A percentile compares a stretch with the other conserved stretches of the same genome.
phyloP scores from a whole-genome alignment of 2,888 invertebrate genomes.

The Pedicia rivosa region DNA sequence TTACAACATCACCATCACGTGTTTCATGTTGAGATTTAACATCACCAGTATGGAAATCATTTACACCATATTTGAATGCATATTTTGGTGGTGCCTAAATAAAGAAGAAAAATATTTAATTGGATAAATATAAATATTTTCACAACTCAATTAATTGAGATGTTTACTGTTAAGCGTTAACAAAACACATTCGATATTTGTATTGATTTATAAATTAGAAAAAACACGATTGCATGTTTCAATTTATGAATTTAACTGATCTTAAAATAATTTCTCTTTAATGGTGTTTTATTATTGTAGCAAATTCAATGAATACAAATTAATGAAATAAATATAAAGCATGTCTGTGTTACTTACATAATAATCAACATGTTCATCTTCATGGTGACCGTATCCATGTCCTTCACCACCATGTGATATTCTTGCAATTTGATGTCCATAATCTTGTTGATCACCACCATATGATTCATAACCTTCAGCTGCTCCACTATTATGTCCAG shows the following conservation, averaged over 20 bases:
- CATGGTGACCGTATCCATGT: conserved; percentile 14
- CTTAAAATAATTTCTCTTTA: too few relatives aligned
- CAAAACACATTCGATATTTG: conserved; percentile 2
- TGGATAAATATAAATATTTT: neutral
- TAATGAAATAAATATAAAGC: neutral
- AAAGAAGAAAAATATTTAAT: conserved; percentile 6
- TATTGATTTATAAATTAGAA: too few relatives aligned
- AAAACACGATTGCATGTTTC: too few relatives aligned
- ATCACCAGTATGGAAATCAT: conserved; percentile 39
- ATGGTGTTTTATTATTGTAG: too few relatives aligned
- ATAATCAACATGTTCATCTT: conserved; percentile 44
- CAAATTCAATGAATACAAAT: too few relatives aligned
- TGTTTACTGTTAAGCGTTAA: neutral
- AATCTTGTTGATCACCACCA: conserved; percentile 19
- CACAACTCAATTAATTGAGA: neutral
- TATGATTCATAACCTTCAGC: conserved; percentile 17
- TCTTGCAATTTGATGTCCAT: conserved; percentile 24
- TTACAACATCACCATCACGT: conserved; percentile 45
- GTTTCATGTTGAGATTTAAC: conserved; percentile 48
- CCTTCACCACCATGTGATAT: conserved; percentile 21
- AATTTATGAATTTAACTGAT: too few relatives aligned
- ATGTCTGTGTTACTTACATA: conserved; percentile 41
- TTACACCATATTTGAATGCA: conserved; percentile 37
- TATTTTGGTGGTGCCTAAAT: conserved; percentile 44
- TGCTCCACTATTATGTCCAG: conserved; percentile 5